These are phyloP conservation scores for Oceanodroma leucorhoa DNA, from an alignment of 2,797 vertebrate genomes.

Conservation along the genomic window DNA sequence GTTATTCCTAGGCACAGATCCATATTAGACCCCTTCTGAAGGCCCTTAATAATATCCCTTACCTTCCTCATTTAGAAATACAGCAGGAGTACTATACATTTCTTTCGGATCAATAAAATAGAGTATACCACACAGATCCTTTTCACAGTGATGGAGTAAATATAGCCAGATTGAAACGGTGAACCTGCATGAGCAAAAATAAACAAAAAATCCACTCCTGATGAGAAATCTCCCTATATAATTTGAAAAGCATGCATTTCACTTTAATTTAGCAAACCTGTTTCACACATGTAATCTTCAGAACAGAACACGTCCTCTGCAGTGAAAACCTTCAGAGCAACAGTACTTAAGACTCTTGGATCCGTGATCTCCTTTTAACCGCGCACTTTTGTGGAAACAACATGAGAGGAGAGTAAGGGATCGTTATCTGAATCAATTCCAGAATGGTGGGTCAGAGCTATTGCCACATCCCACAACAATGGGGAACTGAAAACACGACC, in stretches of 20 bases:
- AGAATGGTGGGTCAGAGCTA: not conserved
- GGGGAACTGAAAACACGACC: not conserved
- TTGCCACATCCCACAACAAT: not conserved
- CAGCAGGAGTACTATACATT: constrained; percentile 80
- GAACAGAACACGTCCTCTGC: not conserved
- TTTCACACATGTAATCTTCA: not conserved
- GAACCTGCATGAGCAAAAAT: constrained; percentile 75
- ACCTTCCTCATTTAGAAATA: constrained; percentile 88
- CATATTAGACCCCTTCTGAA: not conserved
- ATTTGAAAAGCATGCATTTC: not conserved
- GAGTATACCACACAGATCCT: constrained; percentile 83
- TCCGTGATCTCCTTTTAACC: not conserved
- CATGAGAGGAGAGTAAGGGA: not conserved
- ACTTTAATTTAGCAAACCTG: not conserved
- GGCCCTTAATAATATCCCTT: constrained; percentile 52
- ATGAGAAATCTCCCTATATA: constrained; percentile 23
- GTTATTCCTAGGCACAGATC: not conserved
- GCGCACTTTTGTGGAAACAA: not conserved
- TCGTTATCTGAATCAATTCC: not conserved
- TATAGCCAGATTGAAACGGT: constrained; percentile 92
- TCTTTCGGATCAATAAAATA: constrained; percentile 83
- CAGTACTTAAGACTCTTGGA: not conserved
- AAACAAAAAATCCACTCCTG: constrained; percentile 15
- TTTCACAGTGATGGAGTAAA: constrained; percentile 82
- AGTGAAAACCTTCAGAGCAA: not conserved